Evolutionary conservation across 53 echinoderm and acorn worm species (phyloP), one percentile per base, ranked within the genome.

Genomic region (Echinometra lucunter): DNA sequence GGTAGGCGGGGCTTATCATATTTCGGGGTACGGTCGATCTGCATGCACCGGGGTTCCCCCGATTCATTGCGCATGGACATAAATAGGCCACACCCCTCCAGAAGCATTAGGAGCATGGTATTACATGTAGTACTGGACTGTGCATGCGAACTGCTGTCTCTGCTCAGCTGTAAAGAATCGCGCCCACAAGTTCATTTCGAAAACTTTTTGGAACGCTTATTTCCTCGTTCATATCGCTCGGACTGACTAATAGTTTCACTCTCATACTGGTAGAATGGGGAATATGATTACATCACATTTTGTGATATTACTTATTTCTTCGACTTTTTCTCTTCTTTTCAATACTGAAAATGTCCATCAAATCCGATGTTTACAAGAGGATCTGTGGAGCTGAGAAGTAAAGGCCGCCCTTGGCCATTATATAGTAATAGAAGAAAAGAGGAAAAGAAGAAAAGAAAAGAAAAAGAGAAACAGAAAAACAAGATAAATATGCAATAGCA

Each of bases 31-130:
- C n/a, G n/a, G n/a, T n/a, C n/a, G n/a, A 27, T 2, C 85, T 81
- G 44, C 85, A 91, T 91, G 66, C 92, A 25, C 92, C 75, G 92
- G 92, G 92, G 92, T 57, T 92, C 92, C 92, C 92, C 92, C 92
- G 92, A 78, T 92, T 92, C 92, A 92, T n/a, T 78, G 92, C 92
- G 92, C 92, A 92, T 92, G 92, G 19, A 55, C 92, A 37, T 25
- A 57, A 56, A 75, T 92, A 78, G 38, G 92, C 74, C 92, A 92
- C 92, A 42, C 92, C 92, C 34, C 75, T 49, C 49, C 30, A 18
- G 40, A 2, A 42, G 78, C 78, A 12, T 69, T n/a, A n/a, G n/a
- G n/a, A n/a, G n/a, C n/a, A n/a, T n/a, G n/a, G n/a, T n/a, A n/a
- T n/a, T n/a, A n/a, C n/a, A n/a, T n/a, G n/a, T n/a, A n/a, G n/a